These are phyloP conservation scores for Seriola dumerili DNA, from an alignment of 2,113 vertebrate genomes.

Conservation along the genomic window DNA sequence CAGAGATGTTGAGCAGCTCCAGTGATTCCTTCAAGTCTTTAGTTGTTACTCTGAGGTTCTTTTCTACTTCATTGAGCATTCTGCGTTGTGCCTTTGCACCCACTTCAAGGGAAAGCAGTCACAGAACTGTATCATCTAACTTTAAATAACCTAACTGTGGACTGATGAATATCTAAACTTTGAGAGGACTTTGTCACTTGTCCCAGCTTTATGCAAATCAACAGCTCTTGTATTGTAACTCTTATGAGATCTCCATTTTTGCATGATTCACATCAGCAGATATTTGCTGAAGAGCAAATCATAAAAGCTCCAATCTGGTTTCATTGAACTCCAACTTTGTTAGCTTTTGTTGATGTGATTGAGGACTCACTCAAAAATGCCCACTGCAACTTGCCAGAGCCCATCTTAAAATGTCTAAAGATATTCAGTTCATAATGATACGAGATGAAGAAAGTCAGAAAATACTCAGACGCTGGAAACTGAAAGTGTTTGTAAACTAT, in stretches of 20 bases:
- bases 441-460: too few species aligned
- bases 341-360: too few species aligned
- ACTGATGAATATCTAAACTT: conserved; percentile 1
- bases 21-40: neutral
- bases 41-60: neutral
- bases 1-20: too few species aligned
- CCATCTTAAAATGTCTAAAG: too few species aligned
- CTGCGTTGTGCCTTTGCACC: neutral
- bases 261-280: neutral
- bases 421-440: too few species aligned
- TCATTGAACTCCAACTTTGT: neutral
- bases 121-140: neutral
- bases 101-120: neutral
- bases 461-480: too few species aligned
- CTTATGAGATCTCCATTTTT: neutral
- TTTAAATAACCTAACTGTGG: neutral
- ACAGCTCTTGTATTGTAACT: neutral
- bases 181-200: neutral
- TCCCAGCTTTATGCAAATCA: conserved; percentile 3
- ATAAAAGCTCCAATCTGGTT: neutral
- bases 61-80: neutral
- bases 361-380: too few species aligned
- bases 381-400: too few species aligned
- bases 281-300: neutral
- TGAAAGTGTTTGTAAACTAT: too few species aligned